Evolutionary conservation across 2,888 invertebrate species (phyloP).

Genomic region (Conomelus anceps): DNA sequence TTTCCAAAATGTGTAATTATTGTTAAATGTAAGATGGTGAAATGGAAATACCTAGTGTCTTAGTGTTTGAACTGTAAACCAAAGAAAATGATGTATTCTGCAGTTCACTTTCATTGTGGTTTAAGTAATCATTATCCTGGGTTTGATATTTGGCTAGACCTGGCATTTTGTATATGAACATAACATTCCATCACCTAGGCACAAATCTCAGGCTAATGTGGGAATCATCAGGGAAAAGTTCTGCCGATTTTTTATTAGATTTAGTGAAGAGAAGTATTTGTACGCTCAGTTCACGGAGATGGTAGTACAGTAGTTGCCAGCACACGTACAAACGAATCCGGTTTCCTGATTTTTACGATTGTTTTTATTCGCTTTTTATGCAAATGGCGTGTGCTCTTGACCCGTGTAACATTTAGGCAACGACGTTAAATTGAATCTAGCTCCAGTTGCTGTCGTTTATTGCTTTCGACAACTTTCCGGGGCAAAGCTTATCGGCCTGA

Average conservation of each 20-base stretch:
- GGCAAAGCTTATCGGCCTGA: neutral
- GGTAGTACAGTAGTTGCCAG: neutral
- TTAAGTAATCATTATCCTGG: too few relatives aligned
- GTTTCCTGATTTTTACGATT: neutral
- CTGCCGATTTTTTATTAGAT: neutral
- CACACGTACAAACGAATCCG: neutral
- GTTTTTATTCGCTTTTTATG: neutral
- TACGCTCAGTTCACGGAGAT: neutral
- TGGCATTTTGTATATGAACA: too few relatives aligned
- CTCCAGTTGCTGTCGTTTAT: neutral
- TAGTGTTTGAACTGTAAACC: too few relatives aligned
- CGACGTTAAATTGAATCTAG: neutral
- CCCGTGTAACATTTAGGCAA: neutral
- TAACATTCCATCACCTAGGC: too few relatives aligned
- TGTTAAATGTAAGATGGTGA: too few relatives aligned
- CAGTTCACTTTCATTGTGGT: too few relatives aligned
- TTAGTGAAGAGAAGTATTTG: neutral
- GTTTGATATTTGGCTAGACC: too few relatives aligned
- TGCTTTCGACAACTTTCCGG: neutral
- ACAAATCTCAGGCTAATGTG: too few relatives aligned
- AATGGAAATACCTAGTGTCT: too few relatives aligned
- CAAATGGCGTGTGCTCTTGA: neutral
- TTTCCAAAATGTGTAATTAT: too few relatives aligned
- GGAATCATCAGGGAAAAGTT: neutral
- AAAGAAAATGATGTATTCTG: too few relatives aligned